Percentiles rank a stretch among this genome's conserved stretches.
Evolutionary conservation across 2,888 invertebrate genomes (phyloP).

Genomic region (Brenthis ino): DNA sequence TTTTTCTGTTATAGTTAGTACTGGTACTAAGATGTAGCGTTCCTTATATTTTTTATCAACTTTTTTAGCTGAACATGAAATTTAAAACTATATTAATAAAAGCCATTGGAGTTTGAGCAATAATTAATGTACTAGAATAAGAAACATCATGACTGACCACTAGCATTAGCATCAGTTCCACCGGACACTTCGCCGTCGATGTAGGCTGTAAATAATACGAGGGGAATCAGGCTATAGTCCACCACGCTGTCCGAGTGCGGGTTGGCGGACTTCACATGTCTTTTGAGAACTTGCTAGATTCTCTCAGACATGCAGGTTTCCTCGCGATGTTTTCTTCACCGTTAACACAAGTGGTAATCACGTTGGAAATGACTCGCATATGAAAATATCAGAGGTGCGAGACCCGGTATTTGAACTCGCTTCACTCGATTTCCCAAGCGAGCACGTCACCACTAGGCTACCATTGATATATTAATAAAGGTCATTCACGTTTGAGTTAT

Average conservation of each 20-base stretch:
- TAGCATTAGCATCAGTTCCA: background rate
- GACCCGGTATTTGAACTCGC: no score
- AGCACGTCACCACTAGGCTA: no score
- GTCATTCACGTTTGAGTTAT: background rate
- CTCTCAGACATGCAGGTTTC: no score
- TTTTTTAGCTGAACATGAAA: slow-evolving; percentile 12
- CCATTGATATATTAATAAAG: background rate
- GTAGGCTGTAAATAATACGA: background rate
- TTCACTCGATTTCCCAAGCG: no score
- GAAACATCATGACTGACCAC: background rate
- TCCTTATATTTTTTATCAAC: background rate
- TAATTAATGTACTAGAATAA: background rate
- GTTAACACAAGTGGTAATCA: no score
- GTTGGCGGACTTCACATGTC: no score
- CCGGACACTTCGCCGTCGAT: background rate
- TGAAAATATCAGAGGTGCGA: no score
- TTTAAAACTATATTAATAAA: background rate
- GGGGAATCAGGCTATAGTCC: no score
- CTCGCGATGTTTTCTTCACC: no score
- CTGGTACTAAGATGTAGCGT: slow-evolving; percentile 20
- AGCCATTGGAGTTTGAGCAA: background rate
- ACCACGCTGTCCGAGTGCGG: no score
- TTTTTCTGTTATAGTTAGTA: slow-evolving; percentile 19
- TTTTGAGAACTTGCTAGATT: no score
- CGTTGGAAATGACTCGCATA: no score